Conservation (phyloP, 2,797 vertebrate species). For the Mormyrops boulengeri region DNA sequence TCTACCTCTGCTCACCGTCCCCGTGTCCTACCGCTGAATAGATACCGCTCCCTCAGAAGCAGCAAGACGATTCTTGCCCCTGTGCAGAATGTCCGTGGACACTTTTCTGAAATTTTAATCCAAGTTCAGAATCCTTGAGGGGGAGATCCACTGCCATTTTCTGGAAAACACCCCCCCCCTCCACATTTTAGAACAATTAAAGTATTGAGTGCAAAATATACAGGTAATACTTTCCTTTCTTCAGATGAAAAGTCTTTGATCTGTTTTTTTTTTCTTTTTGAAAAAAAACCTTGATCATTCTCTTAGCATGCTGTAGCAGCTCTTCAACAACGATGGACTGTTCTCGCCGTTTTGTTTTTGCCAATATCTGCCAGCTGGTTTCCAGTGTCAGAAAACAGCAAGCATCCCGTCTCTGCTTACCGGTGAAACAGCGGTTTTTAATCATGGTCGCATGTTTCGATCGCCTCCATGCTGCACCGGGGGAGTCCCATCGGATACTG, state of each 20-base stretch:
- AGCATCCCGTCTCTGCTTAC: constrained; percentile 39
- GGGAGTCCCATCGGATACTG: constrained; percentile 26
- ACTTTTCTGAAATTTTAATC: constrained; percentile 27
- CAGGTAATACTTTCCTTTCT: constrained; percentile 27
- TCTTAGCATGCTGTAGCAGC: constrained; percentile 36
- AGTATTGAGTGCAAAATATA: constrained; percentile 39
- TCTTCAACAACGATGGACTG: constrained; percentile 41
- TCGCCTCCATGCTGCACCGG: constrained; percentile 46
- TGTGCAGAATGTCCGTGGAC: constrained; percentile 19
- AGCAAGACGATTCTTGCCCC: constrained; percentile 30
- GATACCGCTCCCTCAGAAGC: constrained; percentile 24
- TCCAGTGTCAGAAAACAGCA: constrained; percentile 33
- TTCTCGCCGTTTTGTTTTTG: constrained; percentile 22
- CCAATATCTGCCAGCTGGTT: constrained; percentile 36
- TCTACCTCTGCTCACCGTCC: background rate
- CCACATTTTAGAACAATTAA: constrained; percentile 34
- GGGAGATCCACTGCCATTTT: background rate
- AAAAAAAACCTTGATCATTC: constrained; percentile 13
- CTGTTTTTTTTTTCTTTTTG: constrained; percentile 19
- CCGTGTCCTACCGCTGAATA: constrained; percentile 18
- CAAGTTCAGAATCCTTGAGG: constrained; percentile 10
- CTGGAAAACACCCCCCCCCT: constrained; percentile 28
- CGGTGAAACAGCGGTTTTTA: constrained; percentile 41
- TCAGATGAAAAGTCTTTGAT: constrained; percentile 37
- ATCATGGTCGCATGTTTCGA: constrained; percentile 54